Evolutionary conservation across 2,888 invertebrate species (phyloP), one percentile per base, ranked within the genome.

Genomic region (Caenorhabditis sp.): DNA sequence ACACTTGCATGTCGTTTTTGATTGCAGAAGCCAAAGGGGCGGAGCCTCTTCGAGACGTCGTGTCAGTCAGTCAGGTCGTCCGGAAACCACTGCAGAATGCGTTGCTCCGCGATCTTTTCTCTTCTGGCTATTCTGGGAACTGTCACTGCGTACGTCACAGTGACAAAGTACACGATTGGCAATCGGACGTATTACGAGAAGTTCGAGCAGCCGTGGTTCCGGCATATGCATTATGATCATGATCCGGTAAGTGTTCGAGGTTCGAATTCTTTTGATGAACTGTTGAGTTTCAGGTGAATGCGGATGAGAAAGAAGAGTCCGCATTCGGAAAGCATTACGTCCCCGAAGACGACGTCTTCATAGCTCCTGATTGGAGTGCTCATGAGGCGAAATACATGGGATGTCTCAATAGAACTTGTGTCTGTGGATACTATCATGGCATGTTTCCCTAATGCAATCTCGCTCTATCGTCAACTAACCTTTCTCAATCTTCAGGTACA

Each of bases 181-280:
- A 81, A 83, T 40, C 65, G 72, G 26, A 80, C 72, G 9, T 88
- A 88, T 67, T 61, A 51, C 32, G 85, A 85, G 61, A 77, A 77
- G 26, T 82, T 81, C 44, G 85, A 86, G 56, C 87, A 88, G 71
- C 87, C 87, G 2, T 88, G 86, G 86, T 88, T 88, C 62, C 53
- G 86, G 26, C 80, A 79, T 22, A 84, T 79, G 62, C 87, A 87
- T 56, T 77, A 82, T 28, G 82, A 83, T 22, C 85, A 84, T 28
- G 79, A 83, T 50, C 72, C 80, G 40, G 84, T 81, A 6, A 62
- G 72, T 68, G 50, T 58, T 11, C 5, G 32, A 32, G 32, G n/a
- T n/a, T n/a, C n/a, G n/a, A n/a, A n/a, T n/a, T n/a, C n/a, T n/a
- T n/a, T n/a, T n/a, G n/a, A n/a, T n/a, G n/a, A n/a, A n/a, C n/a